Conservation (phyloP, 2,113 vertebrate species). For the Psettodes erumei region DNA sequence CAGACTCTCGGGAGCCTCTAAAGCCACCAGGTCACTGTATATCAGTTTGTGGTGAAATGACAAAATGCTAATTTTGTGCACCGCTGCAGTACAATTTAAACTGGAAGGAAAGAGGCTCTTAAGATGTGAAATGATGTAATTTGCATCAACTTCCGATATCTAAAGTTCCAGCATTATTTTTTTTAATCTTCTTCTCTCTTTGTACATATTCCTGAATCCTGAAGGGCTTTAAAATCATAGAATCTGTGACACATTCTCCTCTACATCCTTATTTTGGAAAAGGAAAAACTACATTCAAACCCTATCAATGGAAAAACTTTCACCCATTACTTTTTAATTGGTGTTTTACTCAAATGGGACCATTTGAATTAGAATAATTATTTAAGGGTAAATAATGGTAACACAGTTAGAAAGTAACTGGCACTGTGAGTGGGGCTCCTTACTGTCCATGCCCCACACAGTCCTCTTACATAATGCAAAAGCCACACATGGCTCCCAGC, state of each 20-base stretch:
- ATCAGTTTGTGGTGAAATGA: neutral
- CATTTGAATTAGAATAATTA: neutral
- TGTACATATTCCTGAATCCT: neutral
- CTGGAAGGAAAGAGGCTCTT: neutral
- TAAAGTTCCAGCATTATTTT: neutral
- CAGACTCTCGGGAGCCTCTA: neutral
- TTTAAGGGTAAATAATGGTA: neutral
- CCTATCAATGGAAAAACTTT: too few relatives aligned
- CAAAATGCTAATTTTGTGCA: neutral
- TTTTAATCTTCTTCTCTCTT: neutral
- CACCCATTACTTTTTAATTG: too few relatives aligned
- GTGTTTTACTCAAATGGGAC: neutral
- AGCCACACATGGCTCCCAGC: constrained; percentile 35
- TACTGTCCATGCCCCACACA: neutral
- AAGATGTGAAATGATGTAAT: neutral
- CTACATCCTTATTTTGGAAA: too few relatives aligned
- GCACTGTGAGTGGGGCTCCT: too few relatives aligned
- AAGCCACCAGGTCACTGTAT: too few relatives aligned
- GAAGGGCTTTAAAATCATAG: too few relatives aligned
- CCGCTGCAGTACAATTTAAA: neutral
- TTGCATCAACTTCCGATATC: neutral
- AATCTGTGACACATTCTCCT: too few relatives aligned
- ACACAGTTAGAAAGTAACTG: too few relatives aligned
- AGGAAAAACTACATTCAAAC: too few relatives aligned
- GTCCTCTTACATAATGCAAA: constrained; percentile 62